Evolutionary conservation across 2,888 invertebrate species (phyloP), one percentile per base, ranked within the genome.

Genomic region (Euplagia quadripunctaria): DNA sequence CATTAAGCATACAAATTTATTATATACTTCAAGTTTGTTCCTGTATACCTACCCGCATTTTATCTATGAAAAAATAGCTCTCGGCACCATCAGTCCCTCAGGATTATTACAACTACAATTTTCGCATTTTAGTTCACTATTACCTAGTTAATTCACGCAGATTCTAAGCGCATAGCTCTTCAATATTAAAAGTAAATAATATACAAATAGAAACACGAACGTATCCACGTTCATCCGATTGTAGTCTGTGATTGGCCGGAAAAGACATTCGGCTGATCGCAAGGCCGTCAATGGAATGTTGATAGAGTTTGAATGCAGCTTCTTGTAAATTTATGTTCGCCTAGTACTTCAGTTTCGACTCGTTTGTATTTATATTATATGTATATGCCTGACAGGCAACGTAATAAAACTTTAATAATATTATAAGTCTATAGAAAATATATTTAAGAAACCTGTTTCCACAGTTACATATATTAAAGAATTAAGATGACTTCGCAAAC

Each of bases 271-370:
- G 75, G 79, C 84, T 85, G 88, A 82, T 88, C 81, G 83, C 90
- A 91, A 91, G 90, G 90, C 87, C 89, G 85, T 70, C 78, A 58
- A 79, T 85, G 92, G 93, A 93, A 93, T 93, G 92, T 82, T 74
- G 90, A 89, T 92, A 90, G 92, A 93, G 91, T 58, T 88, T 89
- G 88, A 86, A 82, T 84, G 68, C 75, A 72, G 80, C 81, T 78
- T 82, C 87, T 80, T 79, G 81, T 71, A 86, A 79, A 87, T 87
- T 87, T 90, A 90, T 90, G 89, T 84, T 69, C 75, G 86, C 87
- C 86, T 88, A 77, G 87, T 88, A 88, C 79, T 67, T 73, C 77
- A 52, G 70, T 76, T 78, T 74, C 12, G 17, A 55, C 14, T n/a
- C 17, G 43, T 68, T 42, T 55, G 12, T 42, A 49, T 43, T 43